Base-by-base conservation (phyloP, 2,113 vertebrate species). In the Egretta garzetta region DNA sequence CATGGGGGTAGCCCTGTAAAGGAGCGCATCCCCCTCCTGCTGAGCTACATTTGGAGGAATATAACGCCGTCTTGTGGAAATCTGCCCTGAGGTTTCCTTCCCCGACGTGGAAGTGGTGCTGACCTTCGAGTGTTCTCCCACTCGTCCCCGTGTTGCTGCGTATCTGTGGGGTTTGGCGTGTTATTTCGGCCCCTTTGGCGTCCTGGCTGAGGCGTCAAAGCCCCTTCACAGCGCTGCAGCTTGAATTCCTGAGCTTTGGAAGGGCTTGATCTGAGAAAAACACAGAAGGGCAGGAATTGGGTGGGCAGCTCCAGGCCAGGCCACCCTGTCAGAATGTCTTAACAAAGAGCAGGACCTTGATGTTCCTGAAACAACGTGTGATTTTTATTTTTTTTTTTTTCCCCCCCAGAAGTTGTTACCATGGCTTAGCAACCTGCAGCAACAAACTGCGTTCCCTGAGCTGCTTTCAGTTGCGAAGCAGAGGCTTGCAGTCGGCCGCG, bases 131-230 rank as follows among this genome's bases (percentile, higher is more conserved):
- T 3, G 4, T 56, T 67, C 15, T 49, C n/a, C 55, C 41, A 17
- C 26, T 23, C 15, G 4, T 23, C n/a, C 27, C 27, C 5, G 2
- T 9, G 27, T 6, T 37, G 12, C 15, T 47, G 14, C 47, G 0
- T 14, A 20, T 8, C 59, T 33, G 28, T 33, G 76, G 28, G 49
- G 52, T 33, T 26, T 26, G 52, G 37, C 1, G 8, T 37, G 3
- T 43, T 32, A 9, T 18, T 73, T 33, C 71, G 19, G 52, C 37
- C 52, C 71, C 22, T 33, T 39, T 39, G 35, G 50, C 35, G 32
- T 18, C 35, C 35, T 39, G 49, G 5, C 50, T 32, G 52, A 19
- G 52, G 52, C 4, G 6, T 26, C 52, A 19, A 33, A 73, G n/a
- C 52, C 52, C 37, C 52, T 43, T 43, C 12, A 7, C 52, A 33